Evolutionary conservation across 2,888 invertebrate species (phyloP), one percentile per base, ranked within the genome.

Genomic region (Dendrolimus houi): DNA sequence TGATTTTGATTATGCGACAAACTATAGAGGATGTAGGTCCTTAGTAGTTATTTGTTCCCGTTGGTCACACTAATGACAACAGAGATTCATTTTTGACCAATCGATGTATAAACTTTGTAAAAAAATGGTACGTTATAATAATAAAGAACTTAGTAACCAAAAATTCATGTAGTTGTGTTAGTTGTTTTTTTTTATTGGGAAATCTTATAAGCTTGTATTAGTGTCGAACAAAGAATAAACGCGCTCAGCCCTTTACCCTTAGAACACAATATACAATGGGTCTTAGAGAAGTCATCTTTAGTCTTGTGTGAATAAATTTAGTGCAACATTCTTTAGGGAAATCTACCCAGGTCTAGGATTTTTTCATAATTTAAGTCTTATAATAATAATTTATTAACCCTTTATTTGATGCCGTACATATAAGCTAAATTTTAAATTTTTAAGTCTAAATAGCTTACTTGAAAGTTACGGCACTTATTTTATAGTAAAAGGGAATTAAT

Each of bases 121-220:
- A 78, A 70, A 77, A 74, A 78, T 76, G 78, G 72, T 79, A 75
- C 77, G 75, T 79, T 80, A 70, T 74, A 75, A 70, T 77, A 74
- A 71, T 73, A 65, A 70, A 75, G 66, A 70, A 66, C 61, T 65
- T 71, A 74, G 72, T 75, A 75, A 77, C 69, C 70, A 70, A 66
- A 74, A 72, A 71, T 79, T 71, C 71, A 72, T 75, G 71, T 79
- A 74, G 75, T 72, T 47, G 67, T 68, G 68, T 73, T 77, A 75
- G 77, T 81, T 77, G 72, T 75, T 77, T 82, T 72, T 66, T 64
- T 63, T 69, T 74, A 10, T 47, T 47, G 47, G 47, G 47, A 47
- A 72, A 75, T 73, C 69, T 70, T 75, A 71, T 75, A 75, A 78
- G 74, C 71, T 74, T 75, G 8, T 47, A 47, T 10, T 47, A 63